Evolutionary conservation across 2,113 vertebrate genomes (phyloP).

Genomic region (Mus pahari): DNA sequence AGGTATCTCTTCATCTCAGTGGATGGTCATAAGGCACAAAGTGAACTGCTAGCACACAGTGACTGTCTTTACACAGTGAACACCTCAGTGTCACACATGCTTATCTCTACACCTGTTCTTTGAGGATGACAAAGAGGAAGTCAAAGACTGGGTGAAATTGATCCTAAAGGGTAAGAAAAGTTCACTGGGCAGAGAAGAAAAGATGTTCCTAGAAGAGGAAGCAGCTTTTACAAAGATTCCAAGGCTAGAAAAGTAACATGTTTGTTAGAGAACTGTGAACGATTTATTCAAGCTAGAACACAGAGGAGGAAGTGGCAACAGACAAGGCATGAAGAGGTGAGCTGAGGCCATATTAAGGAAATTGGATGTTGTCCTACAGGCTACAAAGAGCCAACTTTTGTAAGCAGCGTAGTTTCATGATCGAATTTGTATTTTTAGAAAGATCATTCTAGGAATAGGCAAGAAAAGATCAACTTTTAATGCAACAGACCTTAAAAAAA

Average conservation of each 20-base stretch:
- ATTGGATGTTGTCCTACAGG: slow-evolving; percentile 72
- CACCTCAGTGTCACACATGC: background rate
- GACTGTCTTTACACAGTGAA: slow-evolving; percentile 38
- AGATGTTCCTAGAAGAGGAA: slow-evolving; percentile 14
- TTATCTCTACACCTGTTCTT: slow-evolving; percentile 40
- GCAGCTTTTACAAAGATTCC: slow-evolving; percentile 62
- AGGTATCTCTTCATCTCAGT: background rate
- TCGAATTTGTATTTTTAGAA: slow-evolving; percentile 73
- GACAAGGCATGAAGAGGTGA: slow-evolving; percentile 61
- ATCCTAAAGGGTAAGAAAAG: slow-evolving; percentile 57
- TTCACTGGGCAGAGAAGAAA: slow-evolving; percentile 65
- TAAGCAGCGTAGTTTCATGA: slow-evolving; percentile 40
- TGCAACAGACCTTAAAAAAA: background rate
- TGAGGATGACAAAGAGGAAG: slow-evolving; percentile 56
- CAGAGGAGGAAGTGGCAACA: slow-evolving; percentile 38
- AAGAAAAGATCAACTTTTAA: slow-evolving; percentile 62
- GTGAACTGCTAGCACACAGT: background rate
- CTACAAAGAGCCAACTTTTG: slow-evolving; percentile 69
- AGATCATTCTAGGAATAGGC: slow-evolving; percentile 66
- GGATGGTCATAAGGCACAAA: slow-evolving; percentile 3
- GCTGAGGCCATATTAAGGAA: slow-evolving; percentile 60
- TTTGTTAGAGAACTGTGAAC: slow-evolving; percentile 64
- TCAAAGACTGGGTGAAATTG: slow-evolving; percentile 53
- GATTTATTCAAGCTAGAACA: slow-evolving; percentile 67
- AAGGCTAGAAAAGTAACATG: slow-evolving; percentile 68